phyloP scores from a whole-genome alignment of 2,113 vertebrate species.

The Diadophis punctatus region DNA sequence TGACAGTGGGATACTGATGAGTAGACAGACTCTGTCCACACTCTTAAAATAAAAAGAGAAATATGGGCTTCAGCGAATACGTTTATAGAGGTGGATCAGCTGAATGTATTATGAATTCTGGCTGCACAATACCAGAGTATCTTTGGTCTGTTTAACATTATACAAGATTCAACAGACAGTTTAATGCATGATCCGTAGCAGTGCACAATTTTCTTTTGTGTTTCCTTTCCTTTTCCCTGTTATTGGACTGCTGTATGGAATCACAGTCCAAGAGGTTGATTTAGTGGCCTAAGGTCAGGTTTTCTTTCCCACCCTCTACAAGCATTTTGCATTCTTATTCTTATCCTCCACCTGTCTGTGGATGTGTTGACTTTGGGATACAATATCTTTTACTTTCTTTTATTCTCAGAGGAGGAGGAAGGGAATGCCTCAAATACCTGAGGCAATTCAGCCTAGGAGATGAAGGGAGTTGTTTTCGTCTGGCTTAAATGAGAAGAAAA shows the following conservation, averaged over 20 bases:
- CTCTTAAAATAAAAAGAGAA: constrained; percentile 24
- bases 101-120: constrained; percentile 44
- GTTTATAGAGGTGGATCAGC: constrained; percentile 26
- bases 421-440: constrained; percentile 20
- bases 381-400: constrained; percentile 38
- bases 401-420: constrained; percentile 19
- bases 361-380: constrained; percentile 51
- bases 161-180: constrained; percentile 66
- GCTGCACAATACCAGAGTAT: constrained; percentile 48
- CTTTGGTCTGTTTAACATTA: constrained; percentile 66
- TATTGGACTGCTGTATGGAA: constrained; percentile 47
- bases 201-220: constrained; percentile 42
- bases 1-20: neutral
- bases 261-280: constrained; percentile 48
- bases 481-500: constrained; percentile 15
- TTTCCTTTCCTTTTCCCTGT: neutral
- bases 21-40: neutral
- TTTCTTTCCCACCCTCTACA: constrained; percentile 54
- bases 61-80: constrained; percentile 15
- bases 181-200: constrained; percentile 67
- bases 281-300: constrained; percentile 58
- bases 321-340: constrained; percentile 51
- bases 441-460: constrained; percentile 37
- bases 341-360: constrained; percentile 59
- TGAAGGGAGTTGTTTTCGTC: neutral